phyloP scores from a whole-genome alignment of 1,140 invertebrate genomes.

The Helicoverpa armigera region DNA sequence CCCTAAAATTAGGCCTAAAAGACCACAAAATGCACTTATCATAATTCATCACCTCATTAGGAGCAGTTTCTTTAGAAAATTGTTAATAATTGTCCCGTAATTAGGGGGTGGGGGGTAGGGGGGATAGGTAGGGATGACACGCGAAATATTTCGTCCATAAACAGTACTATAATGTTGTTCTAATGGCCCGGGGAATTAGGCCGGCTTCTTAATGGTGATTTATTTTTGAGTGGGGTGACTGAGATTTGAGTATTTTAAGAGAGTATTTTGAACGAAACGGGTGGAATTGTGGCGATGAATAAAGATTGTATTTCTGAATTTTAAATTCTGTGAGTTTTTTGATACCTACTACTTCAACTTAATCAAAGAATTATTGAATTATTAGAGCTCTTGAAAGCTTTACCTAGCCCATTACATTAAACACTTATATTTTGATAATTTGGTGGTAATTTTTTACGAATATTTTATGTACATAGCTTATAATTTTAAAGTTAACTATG shows the following conservation, averaged over 20 bases:
- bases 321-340: too few relatives aligned
- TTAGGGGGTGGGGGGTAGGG: not conserved
- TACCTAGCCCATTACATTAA: too few relatives aligned
- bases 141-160: conserved; percentile 48
- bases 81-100: conserved; percentile 41
- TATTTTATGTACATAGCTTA: too few relatives aligned
- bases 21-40: not conserved
- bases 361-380: too few relatives aligned
- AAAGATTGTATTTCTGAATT: too few relatives aligned
- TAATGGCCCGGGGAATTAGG: conserved; percentile 50
- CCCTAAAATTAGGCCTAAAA: not conserved
- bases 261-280: not conserved
- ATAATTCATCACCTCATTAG: conserved; percentile 8
- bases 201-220: conserved; percentile 43
- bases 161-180: conserved; percentile 43
- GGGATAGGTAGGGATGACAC: conserved; percentile 17
- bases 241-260: not conserved
- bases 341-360: too few relatives aligned
- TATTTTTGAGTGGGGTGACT: conserved; percentile 30
- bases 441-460: too few relatives aligned
- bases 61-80: not conserved
- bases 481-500: too few relatives aligned
- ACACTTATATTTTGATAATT: too few relatives aligned
- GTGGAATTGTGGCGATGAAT: too few relatives aligned
- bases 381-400: too few relatives aligned